Base-by-base conservation (phyloP, 2,113 vertebrate species). In the Tetrax tetrax region DNA sequence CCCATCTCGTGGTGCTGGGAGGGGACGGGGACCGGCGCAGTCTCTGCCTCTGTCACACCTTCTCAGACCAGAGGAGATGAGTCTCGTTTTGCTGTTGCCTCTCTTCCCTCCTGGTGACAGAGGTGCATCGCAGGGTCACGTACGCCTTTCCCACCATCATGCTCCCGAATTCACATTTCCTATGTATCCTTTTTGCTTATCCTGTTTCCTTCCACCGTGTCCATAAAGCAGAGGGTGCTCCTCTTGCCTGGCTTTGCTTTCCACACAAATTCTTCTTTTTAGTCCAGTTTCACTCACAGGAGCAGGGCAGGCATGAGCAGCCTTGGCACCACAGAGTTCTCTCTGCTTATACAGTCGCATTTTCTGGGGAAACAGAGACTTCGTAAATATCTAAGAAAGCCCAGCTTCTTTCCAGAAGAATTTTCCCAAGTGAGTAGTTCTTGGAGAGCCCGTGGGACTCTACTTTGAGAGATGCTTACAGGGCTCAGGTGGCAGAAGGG, bases 1-100 rank as follows among this genome's bases (percentile, higher is more conserved):
- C 22, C 27, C 2, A 1, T 41, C 59, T 25, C 43, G 35, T 25
- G 41, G 13, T 1, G 4, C 35, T 2, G 1, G 68, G 51, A 27
- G 35, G 51, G 14, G 25, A 35, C 4, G 9, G 51, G 57, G 35
- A 22, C 53, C 43, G 21, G 41, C 6, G 1, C 22, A 3, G 59
- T 7, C 37, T 10, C 21, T 37, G 31, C 45, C 20, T 50, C 35
- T 21, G 7, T 31, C 8, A 0, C 23, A 7, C 20, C 37, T 24
- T 47, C 41, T n/a, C n/a, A 31, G 64, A n/a, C 20, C 18, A 4
- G 54, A n/a, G 38, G 25, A 21, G 47, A 13, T 3, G 19, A 17
- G 27, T 33, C 15, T 20, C 0, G 7, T 38, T 17, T 13, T 61
- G 33, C 33, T 24, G 33, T n/a, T 15, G 5, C 35, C 37, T 22